A percentile compares a stretch with the other conserved stretches of the same genome.
phyloP scores from a whole-genome alignment of 2,888 invertebrate species.

The Taphrorychus bicolor region DNA sequence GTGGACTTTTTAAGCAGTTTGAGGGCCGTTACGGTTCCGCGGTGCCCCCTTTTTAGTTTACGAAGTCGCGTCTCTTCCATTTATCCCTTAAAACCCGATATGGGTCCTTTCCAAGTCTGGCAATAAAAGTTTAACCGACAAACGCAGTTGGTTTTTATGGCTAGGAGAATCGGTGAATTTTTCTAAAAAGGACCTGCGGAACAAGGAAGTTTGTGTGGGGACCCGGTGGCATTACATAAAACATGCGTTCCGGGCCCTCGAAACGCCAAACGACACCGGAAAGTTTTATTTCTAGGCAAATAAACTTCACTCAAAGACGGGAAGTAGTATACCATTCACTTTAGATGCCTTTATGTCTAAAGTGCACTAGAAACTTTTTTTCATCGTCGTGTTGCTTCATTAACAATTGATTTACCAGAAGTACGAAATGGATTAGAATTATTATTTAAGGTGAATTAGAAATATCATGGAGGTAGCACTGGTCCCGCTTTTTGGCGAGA shows the following conservation, averaged over 20 bases:
- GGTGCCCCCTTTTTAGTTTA: neutral
- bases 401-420: too few species aligned
- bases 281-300: neutral
- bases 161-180: constrained; percentile 23
- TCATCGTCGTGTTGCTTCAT: too few species aligned
- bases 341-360: too few species aligned
- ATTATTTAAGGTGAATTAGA: too few species aligned
- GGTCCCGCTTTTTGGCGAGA: too few species aligned
- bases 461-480: too few species aligned
- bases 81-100: constrained; percentile 22
- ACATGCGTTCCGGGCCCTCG: constrained; percentile 5
- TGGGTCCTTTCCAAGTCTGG: constrained; percentile 20
- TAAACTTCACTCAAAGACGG: neutral
- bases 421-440: too few species aligned
- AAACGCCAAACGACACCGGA: neutral
- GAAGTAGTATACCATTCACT: too few species aligned
- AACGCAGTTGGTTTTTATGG: constrained; percentile 33
- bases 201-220: constrained; percentile 8
- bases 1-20: neutral
- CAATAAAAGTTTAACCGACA: constrained; percentile 25
- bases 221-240: neutral
- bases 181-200: constrained; percentile 12
- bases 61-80: constrained; percentile 18
- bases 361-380: too few species aligned
- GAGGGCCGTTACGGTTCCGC: neutral